Conservation (phyloP, 2,113 vertebrate species). For the Chamaea fasciata region DNA sequence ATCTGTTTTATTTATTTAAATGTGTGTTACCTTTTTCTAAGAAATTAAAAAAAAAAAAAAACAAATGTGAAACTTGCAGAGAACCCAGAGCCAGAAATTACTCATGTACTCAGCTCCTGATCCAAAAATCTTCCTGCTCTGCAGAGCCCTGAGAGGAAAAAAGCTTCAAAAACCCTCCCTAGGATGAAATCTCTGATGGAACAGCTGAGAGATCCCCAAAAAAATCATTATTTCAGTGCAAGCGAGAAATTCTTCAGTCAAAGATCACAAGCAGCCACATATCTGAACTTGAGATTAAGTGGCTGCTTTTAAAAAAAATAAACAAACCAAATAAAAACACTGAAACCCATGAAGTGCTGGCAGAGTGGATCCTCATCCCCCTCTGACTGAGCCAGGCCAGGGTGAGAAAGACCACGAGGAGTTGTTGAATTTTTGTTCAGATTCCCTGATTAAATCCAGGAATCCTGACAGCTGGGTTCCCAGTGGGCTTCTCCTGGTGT, state of each 20-base stretch:
- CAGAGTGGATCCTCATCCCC: not conserved
- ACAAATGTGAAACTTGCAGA: not conserved
- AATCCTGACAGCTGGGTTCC: not conserved
- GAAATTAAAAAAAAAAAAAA: not conserved
- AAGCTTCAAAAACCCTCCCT: not conserved
- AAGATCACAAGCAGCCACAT: not conserved
- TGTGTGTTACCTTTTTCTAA: not conserved
- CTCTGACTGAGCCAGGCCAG: not conserved
- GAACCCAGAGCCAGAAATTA: not conserved
- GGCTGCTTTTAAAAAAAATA: not conserved
- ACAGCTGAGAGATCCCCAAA: not conserved
- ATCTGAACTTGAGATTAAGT: not conserved
- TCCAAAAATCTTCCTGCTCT: not conserved
- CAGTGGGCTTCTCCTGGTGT: rapidly evolving
- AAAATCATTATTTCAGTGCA: not conserved
- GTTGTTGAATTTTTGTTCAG: not conserved
- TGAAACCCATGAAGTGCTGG: not conserved
- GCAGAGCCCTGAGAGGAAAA: not conserved
- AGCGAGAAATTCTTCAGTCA: not conserved
- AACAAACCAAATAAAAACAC: not conserved
- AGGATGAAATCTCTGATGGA: not conserved
- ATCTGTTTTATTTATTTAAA: not conserved
- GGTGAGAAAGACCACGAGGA: not conserved
- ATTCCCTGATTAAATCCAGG: not conserved
- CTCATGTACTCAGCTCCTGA: not conserved